These are phyloP conservation scores for Parauchenoglanis ngamensis DNA, from an alignment of 2,797 vertebrate species.

Conservation along the genomic window DNA sequence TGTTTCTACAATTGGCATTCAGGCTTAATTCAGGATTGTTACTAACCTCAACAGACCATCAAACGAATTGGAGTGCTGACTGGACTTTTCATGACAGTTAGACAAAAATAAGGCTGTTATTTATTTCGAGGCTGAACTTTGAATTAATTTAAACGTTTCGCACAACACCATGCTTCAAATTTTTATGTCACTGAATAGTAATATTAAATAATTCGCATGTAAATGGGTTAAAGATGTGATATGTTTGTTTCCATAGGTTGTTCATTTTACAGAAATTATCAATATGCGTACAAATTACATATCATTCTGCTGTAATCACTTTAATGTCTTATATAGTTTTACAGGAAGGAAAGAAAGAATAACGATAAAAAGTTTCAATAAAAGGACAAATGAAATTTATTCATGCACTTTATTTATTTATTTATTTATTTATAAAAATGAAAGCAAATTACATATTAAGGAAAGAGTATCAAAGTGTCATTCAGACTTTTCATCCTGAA, in stretches of 20 bases:
- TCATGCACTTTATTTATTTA: not conserved
- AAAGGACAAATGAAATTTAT: not conserved
- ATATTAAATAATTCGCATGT: not conserved
- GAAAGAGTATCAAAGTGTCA: not conserved
- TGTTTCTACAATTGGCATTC: not conserved
- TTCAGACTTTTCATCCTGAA: not conserved
- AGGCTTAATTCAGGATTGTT: slow-evolving; percentile 8
- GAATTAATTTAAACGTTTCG: not conserved
- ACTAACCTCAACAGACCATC: slow-evolving; percentile 6
- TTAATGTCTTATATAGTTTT: not conserved
- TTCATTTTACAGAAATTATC: not conserved
- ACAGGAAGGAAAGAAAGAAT: not conserved
- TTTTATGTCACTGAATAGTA: not conserved
- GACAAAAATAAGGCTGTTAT: not conserved
- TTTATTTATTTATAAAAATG: not conserved
- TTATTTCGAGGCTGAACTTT: not conserved
- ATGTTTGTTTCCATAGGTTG: not conserved
- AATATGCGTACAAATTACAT: not conserved
- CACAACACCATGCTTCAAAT: not conserved
- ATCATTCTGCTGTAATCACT: not conserved
- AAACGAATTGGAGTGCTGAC: not conserved
- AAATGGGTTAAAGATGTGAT: not conserved
- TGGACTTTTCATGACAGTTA: not conserved
- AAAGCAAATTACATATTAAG: not conserved
- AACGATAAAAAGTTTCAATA: not conserved